Percentiles rank a stretch among this genome's conserved stretches.
These are phyloP conservation scores for Ametastegia equiseti DNA, from an alignment of 2,888 invertebrate genomes.

Conservation along the genomic window DNA sequence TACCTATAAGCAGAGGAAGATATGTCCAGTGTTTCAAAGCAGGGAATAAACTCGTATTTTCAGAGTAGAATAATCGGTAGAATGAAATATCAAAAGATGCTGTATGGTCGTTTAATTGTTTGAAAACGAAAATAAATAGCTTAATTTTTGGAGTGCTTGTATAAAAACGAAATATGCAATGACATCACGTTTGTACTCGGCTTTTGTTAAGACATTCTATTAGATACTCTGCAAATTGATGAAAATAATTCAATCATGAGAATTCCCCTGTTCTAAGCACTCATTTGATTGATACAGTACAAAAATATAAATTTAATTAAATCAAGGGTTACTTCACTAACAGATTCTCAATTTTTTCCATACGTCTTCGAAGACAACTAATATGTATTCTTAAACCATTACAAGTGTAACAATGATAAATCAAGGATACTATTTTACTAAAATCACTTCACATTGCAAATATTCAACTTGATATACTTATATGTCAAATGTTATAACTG, in stretches of 20 bases:
- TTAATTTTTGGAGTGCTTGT: not conserved
- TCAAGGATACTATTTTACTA: slow-evolving; percentile 46
- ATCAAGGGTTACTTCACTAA: slow-evolving; percentile 58
- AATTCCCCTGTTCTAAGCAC: not conserved
- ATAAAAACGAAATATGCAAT: slow-evolving; percentile 8
- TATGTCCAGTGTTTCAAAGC: not conserved
- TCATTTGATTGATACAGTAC: slow-evolving; percentile 53
- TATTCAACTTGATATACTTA: slow-evolving; percentile 52
- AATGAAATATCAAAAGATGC: not conserved
- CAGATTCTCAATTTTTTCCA: slow-evolving; percentile 48
- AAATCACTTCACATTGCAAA: slow-evolving; percentile 54
- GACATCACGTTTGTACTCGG: not conserved
- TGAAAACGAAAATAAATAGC: not conserved
- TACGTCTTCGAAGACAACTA: slow-evolving; percentile 44
- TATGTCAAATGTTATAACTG: slow-evolving; percentile 55
- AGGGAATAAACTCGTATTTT: not conserved
- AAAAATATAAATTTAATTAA: slow-evolving; percentile 49
- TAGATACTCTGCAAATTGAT: slow-evolving; percentile 18
- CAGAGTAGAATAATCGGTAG: not conserved
- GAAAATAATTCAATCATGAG: slow-evolving; percentile 48
- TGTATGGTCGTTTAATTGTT: not conserved
- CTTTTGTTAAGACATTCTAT: not conserved
- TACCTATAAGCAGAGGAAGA: not conserved
- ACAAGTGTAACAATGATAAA: slow-evolving; percentile 37
- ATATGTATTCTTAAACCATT: slow-evolving; percentile 27